Base-by-base conservation (phyloP, 1,140 invertebrate species). In the Bradynema listronoti region DNA sequence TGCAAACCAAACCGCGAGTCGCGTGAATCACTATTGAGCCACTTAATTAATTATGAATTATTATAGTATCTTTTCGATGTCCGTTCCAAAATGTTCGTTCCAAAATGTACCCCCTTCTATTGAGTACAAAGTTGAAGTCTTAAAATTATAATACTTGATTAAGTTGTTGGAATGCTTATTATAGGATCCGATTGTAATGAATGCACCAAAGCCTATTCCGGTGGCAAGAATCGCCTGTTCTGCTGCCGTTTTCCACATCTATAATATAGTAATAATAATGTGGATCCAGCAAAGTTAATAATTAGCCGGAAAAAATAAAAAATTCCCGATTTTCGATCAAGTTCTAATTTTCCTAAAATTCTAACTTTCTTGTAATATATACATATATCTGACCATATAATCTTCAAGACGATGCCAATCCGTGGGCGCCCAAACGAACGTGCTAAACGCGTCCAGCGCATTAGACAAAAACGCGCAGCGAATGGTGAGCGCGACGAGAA, bases 141-240 rank as follows among this genome's bases (percentile, higher is more conserved):
- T 39, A 56, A 61, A 24, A n/a, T n/a, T n/a, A n/a, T n/a, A n/a
- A 19, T 7, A 73, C 71, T 63, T 36, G n/a, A 77, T 68, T n/a
- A 77, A 56, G 55, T 77, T 77, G 57, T 75, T 77, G 30, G 65
- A 66, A 22, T 71, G 61, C 52, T 77, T 77, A 43, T 75, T 77
- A 62, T 77, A 77, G 9, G 68, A 72, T 5, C 61, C 72, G 27
- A 77, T 72, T 5, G 74, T 78, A 56, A 78, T 78, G 27, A 72
- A 74, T n/a, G 68, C 73, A 5, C 74, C 74, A 47, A 78, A 78
- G n/a, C 74, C 76, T 30, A 78, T 63, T 27, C 74, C 74, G 42
- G 63, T 74, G 24, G 77, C 74, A 1, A 76, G 55, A 59, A 77
- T 67, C 1, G 72, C 73, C 53, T 77, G 74, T 54, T 77, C 76